Base-by-base conservation (phyloP, 2,888 invertebrate species). In the Bimastos eiseni region DNA sequence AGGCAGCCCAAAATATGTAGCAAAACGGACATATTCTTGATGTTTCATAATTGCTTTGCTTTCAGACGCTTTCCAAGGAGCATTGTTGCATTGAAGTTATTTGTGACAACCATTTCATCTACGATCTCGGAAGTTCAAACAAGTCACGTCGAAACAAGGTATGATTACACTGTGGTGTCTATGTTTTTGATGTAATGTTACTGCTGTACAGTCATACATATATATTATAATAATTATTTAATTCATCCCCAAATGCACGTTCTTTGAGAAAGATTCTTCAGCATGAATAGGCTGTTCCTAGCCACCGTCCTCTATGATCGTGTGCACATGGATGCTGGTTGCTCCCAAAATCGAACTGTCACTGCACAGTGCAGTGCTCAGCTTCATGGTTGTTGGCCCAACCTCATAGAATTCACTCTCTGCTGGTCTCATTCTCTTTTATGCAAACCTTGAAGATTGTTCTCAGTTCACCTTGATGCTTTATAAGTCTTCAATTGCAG, bases 61-160 rank as follows among this genome's bases (percentile, higher is more conserved):
- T 84, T 34, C 94, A 96, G 96, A 95, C 95, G 0, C 93, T 96
- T 33, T 96, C 96, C 1, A 95, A 95, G 92, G 93, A 95, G 89
- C 96, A 96, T 94, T 96, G 96, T 24, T 95, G 96, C 91, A 96
- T 96, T 90, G 96, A 96, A 92, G 95, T 95, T 0, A 93, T 93
- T 86, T 93, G 93, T 24, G 94, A 94, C 30, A 92, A 93, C 21
- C 94, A 95, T 89, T 94, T 96, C 92, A 94, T 96, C 37, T 95
- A 94, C 93, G 96, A 96, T 93, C 93, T 95, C 44, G 94, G 95
- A 89, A 96, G 96, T 91, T 93, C 95, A 19, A 96, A 96, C 93
- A 95, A 95, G 92, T 96, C 96, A 13, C 94, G 94, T 91, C 93
- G 96, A 83, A 95, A 95, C 91, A 95, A 95, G 93, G 96, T 96